Evolutionary conservation across 2,888 invertebrate species (phyloP).

Genomic region (Diarsia dahlii): DNA sequence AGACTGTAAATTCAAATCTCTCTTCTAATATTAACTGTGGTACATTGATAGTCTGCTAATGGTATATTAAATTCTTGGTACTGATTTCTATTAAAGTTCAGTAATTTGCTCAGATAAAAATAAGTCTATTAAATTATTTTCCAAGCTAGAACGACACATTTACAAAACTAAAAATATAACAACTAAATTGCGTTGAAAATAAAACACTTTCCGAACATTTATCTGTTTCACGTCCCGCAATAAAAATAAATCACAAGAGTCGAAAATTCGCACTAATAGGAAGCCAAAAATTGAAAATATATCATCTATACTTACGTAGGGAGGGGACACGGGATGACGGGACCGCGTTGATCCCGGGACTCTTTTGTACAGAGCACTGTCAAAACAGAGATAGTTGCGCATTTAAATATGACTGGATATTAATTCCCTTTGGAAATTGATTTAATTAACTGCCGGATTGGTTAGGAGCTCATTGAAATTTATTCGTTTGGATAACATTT

Average conservation of each 20-base stretch:
- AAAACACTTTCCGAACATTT: conserved; percentile 52
- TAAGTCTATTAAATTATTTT: not conserved
- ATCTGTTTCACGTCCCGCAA: conserved; percentile 50
- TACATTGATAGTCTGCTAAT: not conserved
- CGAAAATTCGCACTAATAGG: conserved; percentile 80
- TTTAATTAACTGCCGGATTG: conserved; percentile 68
- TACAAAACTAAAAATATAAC: not conserved
- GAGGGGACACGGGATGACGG: conserved; percentile 69
- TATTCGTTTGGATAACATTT: conserved; percentile 8
- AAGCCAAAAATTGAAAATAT: conserved; percentile 89
- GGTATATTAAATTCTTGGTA: too few species aligned
- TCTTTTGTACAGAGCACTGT: conserved; percentile 83
- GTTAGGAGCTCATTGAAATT: conserved; percentile 46
- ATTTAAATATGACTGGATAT: conserved; percentile 73
- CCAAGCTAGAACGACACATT: not conserved
- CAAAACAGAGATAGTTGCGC: conserved; percentile 85
- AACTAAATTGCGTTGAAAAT: conserved; percentile 30
- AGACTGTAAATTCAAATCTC: not conserved
- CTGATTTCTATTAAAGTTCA: not conserved
- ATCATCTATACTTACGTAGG: conserved; percentile 82
- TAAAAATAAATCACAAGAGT: conserved; percentile 81
- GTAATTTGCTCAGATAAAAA: not conserved
- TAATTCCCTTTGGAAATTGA: conserved; percentile 75
- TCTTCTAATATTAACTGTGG: not conserved
- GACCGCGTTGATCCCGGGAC: conserved; percentile 75